phyloP scores from a whole-genome alignment of 2,888 invertebrate species.

The Acanthosoma haemorrhoidale region DNA sequence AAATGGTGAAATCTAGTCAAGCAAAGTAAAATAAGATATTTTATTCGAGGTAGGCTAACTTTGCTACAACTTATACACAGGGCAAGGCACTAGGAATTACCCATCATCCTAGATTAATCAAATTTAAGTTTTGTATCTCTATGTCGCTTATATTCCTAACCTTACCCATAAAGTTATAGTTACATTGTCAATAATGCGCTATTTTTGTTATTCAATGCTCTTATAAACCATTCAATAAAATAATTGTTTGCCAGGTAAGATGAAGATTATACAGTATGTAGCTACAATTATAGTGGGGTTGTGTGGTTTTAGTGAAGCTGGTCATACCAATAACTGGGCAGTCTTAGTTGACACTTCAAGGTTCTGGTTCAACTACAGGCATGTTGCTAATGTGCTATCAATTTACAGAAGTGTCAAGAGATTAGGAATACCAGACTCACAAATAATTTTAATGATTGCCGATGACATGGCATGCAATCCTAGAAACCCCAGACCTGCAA shows the following conservation, averaged over 20 bases:
- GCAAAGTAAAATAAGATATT: too few species aligned
- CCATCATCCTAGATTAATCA: too few species aligned
- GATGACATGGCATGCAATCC: conserved; percentile 99
- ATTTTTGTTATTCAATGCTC: too few species aligned
- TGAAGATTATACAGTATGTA: neutral
- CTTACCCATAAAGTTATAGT: too few species aligned
- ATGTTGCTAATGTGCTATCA: conserved; percentile 97
- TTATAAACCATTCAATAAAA: too few species aligned
- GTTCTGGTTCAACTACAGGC: conserved; percentile 99
- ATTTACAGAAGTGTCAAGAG: conserved; percentile 97
- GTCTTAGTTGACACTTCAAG: conserved; percentile 96
- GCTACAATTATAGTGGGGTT: neutral
- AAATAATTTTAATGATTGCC: conserved; percentile 98
- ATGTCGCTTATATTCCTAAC: too few species aligned
- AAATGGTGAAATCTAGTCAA: too few species aligned
- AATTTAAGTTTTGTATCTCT: too few species aligned
- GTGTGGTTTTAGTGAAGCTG: neutral
- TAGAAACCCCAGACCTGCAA: conserved; percentile 93
- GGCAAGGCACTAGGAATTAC: too few species aligned
- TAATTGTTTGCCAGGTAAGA: neutral
- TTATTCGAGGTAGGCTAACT: too few species aligned
- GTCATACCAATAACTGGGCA: conserved; percentile 98
- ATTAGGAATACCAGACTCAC: conserved; percentile 95
- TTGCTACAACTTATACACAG: too few species aligned
- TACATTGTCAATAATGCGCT: too few species aligned